A percentile compares a stretch with the other conserved stretches of the same genome.
Evolutionary conservation across 2,888 invertebrate genomes (phyloP).

Genomic region (Euplexia lucipara): DNA sequence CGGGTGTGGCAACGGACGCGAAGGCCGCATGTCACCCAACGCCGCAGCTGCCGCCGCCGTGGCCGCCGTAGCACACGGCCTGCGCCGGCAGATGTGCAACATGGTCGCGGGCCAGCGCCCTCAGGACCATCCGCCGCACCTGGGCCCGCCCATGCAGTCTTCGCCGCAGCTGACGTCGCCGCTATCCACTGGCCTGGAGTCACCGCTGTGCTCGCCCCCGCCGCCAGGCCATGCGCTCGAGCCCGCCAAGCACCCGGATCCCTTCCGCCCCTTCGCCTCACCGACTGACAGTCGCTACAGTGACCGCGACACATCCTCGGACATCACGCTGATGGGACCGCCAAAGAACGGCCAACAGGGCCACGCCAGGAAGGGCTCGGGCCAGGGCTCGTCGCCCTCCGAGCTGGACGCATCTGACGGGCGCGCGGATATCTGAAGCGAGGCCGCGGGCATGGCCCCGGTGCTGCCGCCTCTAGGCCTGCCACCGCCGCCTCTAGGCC

Average conservation of each 20-base stretch:
- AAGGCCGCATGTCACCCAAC: slow-evolving; percentile 90
- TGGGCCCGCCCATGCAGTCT: slow-evolving; percentile 82
- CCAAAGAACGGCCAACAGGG: slow-evolving; percentile 82
- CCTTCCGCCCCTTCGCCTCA: slow-evolving; percentile 91
- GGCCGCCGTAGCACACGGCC: slow-evolving; percentile 96
- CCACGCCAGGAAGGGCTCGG: slow-evolving; percentile 75
- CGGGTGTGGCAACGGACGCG: slow-evolving; percentile 90
- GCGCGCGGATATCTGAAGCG: slow-evolving; percentile 90
- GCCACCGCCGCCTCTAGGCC: too few relatives aligned
- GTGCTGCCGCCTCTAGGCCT: slow-evolving; percentile 67
- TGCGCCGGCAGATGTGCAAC: slow-evolving; percentile 96
- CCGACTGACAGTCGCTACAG: slow-evolving; percentile 92
- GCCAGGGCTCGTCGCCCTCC: slow-evolving; percentile 88
- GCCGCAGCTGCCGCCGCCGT: slow-evolving; percentile 96
- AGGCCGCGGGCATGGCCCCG: slow-evolving; percentile 85
- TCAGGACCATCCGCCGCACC: slow-evolving; percentile 88
- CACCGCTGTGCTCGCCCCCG: slow-evolving; percentile 92
- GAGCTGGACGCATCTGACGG: slow-evolving; percentile 92
- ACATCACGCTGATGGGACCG: slow-evolving; percentile 85
- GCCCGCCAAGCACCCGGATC: slow-evolving; percentile 88
- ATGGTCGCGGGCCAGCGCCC: slow-evolving; percentile 92
- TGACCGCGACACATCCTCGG: slow-evolving; percentile 91
- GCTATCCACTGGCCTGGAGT: slow-evolving; percentile 91
- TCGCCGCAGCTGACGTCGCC: slow-evolving; percentile 89
- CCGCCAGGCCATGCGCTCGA: slow-evolving; percentile 93